Evolutionary conservation across 2,113 vertebrate genomes (phyloP).

Genomic region (Oriolus oriolus): DNA sequence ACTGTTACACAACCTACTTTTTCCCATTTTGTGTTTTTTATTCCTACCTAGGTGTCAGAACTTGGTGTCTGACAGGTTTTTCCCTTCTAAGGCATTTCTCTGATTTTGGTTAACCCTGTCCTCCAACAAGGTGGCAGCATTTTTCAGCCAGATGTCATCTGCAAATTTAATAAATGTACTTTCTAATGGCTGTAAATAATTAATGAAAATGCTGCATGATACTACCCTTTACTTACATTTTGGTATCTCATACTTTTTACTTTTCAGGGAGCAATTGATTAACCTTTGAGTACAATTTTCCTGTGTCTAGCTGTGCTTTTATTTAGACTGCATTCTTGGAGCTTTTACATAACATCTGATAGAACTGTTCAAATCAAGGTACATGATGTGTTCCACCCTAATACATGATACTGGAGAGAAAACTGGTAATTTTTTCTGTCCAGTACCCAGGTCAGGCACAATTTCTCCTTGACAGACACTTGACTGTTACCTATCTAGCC

Average conservation of each 20-base stretch:
- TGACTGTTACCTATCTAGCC: not conserved
- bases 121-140: not conserved
- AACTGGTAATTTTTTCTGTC: not conserved
- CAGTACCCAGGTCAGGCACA: not conserved
- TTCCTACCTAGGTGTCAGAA: not conserved
- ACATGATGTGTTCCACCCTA: not conserved
- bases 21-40: not conserved
- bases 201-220: not conserved
- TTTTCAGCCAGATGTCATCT: not conserved
- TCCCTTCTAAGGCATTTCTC: not conserved
- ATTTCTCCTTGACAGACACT: not conserved
- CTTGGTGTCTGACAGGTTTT: not conserved
- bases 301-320: not conserved
- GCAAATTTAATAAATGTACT: not conserved
- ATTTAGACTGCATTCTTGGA: not conserved
- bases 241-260: not conserved
- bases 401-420: not conserved
- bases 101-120: not conserved
- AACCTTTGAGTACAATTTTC: not conserved
- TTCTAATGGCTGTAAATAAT: not conserved
- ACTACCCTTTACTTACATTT: not conserved
- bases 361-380: not conserved
- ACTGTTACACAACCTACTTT: not conserved
- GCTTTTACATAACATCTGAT: not conserved
- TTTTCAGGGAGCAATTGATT: not conserved